phyloP scores from a whole-genome alignment of 2,888 invertebrate genomes.

The Pristionchus mayeri region DNA sequence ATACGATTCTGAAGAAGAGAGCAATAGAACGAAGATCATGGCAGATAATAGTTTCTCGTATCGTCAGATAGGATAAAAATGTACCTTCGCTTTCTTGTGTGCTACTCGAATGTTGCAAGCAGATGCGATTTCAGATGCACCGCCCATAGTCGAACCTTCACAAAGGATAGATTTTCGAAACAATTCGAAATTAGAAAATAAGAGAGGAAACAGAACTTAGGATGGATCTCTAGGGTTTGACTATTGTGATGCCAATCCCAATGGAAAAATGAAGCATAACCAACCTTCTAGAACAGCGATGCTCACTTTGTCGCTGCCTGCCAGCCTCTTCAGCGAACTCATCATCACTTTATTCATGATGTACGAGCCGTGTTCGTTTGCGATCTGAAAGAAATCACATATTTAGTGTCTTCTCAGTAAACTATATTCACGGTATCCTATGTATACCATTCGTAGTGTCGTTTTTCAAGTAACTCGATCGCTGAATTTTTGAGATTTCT shows the following conservation, averaged over 20 bases:
- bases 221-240: no score
- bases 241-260: no score
- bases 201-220: no score
- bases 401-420: no score
- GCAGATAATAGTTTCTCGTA: no score
- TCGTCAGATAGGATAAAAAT: no score
- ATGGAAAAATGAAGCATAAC: not conserved
- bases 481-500: not conserved
- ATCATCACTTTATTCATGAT: conserved; percentile 43
- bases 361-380: conserved; percentile 30
- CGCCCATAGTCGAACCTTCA: conserved; percentile 44
- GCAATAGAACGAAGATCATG: no score
- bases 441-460: no score
- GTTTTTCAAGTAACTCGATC: no score
- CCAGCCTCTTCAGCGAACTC: not conserved
- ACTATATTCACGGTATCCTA: no score
- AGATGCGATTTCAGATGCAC: conserved; percentile 31
- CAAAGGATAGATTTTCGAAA: not conserved
- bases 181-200: no score
- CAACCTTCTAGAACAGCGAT: conserved; percentile 40
- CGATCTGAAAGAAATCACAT: conserved; percentile 41
- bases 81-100: conserved; percentile 36
- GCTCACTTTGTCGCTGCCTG: not conserved
- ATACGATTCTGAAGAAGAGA: no score
- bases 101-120: conserved; percentile 47